Base-by-base conservation (phyloP, 2,797 vertebrate species). In the Adrianichthys oophorus region DNA sequence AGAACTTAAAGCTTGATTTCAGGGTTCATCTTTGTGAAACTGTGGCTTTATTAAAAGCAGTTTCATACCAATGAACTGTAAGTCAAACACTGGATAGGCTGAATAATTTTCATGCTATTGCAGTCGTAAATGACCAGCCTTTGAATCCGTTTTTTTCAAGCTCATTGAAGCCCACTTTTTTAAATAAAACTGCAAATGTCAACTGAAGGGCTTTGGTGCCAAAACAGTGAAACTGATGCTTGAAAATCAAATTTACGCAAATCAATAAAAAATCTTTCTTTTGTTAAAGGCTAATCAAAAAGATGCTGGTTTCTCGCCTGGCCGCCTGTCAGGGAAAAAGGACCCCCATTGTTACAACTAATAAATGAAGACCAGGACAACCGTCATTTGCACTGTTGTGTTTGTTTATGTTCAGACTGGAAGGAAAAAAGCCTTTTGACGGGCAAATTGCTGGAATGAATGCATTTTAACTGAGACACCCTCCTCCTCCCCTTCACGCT, bases 301-400 rank as follows among this genome's bases (percentile, higher is more conserved):
- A 82, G 75, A 77, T 66, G 68, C 77, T 87, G 81, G 85, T 90
- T 90, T 86, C 77, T 82, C 80, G 60, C 79, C 74, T 74, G 66
- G 67, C 83, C 75, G 86, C 69, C 68, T 68, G 83, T 78, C 29
- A 32, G 8, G 71, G 74, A 81, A 82, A 86, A 68, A 55, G 3
- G 79, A 77, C 63, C 75, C 37, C 62, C 74, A 78, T 91, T 90
- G 91, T 91, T 87, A 84, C 75, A 56, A 70, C 85, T 92, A 91
- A 91, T 92, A 89, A 90, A 91, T 90, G 78, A 90, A 89, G 62
- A 82, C 87, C 86, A 84, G 87, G 87, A 88, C 83, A 89, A 84
- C 87, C 86, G 90, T 90, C 91, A 90, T 92, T 91, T 91, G 79
- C 79, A 84, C 74, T 84, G 89, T 90, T 88, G 83, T 90, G 85